phyloP scores from a whole-genome alignment of 1,140 invertebrate genomes.

The Drosophila ambigua region DNA sequence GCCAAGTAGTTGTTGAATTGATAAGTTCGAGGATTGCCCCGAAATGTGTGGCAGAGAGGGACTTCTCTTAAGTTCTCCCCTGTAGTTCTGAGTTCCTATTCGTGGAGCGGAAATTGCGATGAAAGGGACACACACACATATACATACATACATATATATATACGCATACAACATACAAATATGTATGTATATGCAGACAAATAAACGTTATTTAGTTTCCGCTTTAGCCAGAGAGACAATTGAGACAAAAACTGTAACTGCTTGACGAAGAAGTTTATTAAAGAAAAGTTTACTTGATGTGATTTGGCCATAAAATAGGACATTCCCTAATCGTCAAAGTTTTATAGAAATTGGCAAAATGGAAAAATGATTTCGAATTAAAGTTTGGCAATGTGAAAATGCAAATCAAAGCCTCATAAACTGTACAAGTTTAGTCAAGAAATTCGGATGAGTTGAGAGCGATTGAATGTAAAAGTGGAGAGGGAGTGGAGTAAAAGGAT shows the following conservation, averaged over 20 bases:
- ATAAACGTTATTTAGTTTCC: slow-evolving; percentile 72
- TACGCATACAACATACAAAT: no score
- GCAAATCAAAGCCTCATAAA: background rate
- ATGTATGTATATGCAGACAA: slow-evolving; percentile 29
- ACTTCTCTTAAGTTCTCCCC: slow-evolving; percentile 44
- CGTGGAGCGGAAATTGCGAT: slow-evolving; percentile 62
- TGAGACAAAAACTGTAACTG: slow-evolving; percentile 27
- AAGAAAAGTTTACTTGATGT: slow-evolving; percentile 58
- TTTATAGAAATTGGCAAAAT: slow-evolving; percentile 10
- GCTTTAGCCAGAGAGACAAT: slow-evolving; percentile 48
- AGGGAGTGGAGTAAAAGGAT: background rate
- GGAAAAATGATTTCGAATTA: slow-evolving; percentile 11
- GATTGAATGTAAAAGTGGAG: no score
- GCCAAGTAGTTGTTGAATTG: slow-evolving; percentile 67
- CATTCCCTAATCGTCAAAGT: slow-evolving; percentile 29
- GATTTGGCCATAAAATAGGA: slow-evolving; percentile 35
- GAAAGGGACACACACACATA: slow-evolving; percentile 44
- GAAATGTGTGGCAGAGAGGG: slow-evolving; percentile 25
- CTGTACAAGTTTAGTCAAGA: background rate
- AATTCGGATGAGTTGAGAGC: background rate
- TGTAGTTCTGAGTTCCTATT: slow-evolving; percentile 30
- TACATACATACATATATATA: slow-evolving; percentile 4
- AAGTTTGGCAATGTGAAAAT: background rate
- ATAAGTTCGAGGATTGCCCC: slow-evolving; percentile 44
- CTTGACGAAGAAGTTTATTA: slow-evolving; percentile 38